Base-by-base conservation (phyloP, 2,797 vertebrate genomes). In the Eleutherodactylus coqui region DNA sequence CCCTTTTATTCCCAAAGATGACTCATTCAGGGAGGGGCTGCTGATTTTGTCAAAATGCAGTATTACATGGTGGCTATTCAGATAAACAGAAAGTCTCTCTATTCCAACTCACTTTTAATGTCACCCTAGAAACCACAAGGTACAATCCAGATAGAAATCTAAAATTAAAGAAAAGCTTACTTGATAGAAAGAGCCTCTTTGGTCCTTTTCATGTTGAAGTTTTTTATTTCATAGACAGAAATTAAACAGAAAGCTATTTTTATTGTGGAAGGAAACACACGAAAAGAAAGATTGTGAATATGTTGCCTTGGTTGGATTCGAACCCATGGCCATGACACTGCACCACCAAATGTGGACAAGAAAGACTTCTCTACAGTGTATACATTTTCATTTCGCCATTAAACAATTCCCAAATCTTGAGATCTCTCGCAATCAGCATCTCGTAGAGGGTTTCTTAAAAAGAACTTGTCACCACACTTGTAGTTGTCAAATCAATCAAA, bases 401-500 rank as follows among this genome's bases (percentile, higher is more conserved):
- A 41, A 79, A 36, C 19, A 53, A 43, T 62, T 32, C 11, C 51
- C 45, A 9, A 47, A 17, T 90, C 84, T 89, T 83, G 88, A 58
- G 60, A 69, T 77, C 60, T 9, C 53, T 75, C 79, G 82, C 88
- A 13, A 5, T 53, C 78, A 49, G 19, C 64, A 86, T 62, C 82
- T 84, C n/a, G 11, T 32, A 29, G 55, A 84, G 7, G n/a, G 55
- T 43, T 27, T 84, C 77, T 67, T 72, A 53, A 69, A 83, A 64
- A 87, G 82, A 75, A 83, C 43, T 76, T 87, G 86, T 84, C 82
- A 87, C 82, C 82, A 13, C 84, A 84, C 76, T 84, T 87, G 86
- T 87, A 87, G 77, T 53, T 87, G 82, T 87, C 86, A 87, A 84
- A 87, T 87, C 86, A 87, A 87, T 87, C 86, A 87, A 75, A 75